phyloP scores from a whole-genome alignment of 2,888 invertebrate genomes.

The Ctena decussata region DNA sequence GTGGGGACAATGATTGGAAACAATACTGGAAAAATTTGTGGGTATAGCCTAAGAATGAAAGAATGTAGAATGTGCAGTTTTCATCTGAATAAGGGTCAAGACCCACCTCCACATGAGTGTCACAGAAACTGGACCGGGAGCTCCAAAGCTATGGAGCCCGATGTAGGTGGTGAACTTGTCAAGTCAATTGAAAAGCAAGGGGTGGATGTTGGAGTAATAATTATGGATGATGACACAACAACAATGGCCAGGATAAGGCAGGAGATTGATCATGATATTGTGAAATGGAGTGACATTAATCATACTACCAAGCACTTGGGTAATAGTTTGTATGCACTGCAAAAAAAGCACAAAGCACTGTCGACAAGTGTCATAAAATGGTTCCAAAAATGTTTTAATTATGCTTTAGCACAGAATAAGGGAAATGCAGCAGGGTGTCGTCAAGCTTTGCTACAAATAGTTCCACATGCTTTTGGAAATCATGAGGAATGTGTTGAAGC shows the following conservation, averaged over 20 bases:
- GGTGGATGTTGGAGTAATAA: slow-evolving; percentile 25
- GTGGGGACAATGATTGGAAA: slow-evolving; percentile 44
- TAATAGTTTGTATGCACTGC: slow-evolving; percentile 41
- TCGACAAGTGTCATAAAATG: slow-evolving; percentile 35
- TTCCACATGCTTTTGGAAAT: slow-evolving; percentile 35
- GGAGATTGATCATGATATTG: slow-evolving; percentile 21
- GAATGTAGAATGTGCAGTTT: slow-evolving; percentile 37
- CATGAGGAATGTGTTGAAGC: not conserved
- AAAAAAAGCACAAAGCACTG: slow-evolving; percentile 51
- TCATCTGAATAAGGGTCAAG: slow-evolving; percentile 8
- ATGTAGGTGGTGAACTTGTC: slow-evolving; percentile 38
- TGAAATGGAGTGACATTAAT: slow-evolving; percentile 55
- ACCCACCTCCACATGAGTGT: slow-evolving; percentile 34
- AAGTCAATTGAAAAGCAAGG: slow-evolving; percentile 44
- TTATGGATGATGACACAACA: slow-evolving; percentile 63
- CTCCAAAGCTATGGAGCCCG: slow-evolving; percentile 58
- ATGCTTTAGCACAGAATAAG: slow-evolving; percentile 49
- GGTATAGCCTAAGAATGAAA: slow-evolving; percentile 29
- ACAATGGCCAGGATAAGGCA: slow-evolving; percentile 41
- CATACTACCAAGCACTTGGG: slow-evolving; percentile 54
- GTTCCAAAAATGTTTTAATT: slow-evolving; percentile 51
- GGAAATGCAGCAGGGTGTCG: slow-evolving; percentile 11
- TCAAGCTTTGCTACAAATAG: slow-evolving; percentile 15
- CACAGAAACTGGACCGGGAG: slow-evolving; percentile 39
- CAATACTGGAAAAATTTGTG: slow-evolving; percentile 43